phyloP scores from a whole-genome alignment of 2,888 invertebrate species.

The Acleris literana region DNA sequence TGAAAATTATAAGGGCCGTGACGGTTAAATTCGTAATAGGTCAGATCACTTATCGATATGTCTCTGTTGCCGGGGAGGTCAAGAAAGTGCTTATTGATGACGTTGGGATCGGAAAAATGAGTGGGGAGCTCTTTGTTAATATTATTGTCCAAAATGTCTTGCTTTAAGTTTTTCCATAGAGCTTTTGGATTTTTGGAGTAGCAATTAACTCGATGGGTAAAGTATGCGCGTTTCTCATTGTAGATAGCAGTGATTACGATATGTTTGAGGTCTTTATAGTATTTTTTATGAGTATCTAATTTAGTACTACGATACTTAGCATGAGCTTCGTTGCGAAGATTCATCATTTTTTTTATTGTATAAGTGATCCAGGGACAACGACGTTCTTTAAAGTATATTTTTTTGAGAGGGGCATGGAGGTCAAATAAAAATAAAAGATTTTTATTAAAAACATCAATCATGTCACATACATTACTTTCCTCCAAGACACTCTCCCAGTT shows the following conservation, averaged over 20 bases:
- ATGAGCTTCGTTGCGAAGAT: neutral
- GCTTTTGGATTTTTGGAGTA: neutral
- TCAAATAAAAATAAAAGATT: neutral
- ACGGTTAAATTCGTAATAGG: too few relatives aligned
- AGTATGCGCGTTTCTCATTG: slow-evolving; percentile 3
- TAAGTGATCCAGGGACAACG: neutral
- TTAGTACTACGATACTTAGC: neutral
- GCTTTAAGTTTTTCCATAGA: slow-evolving; percentile 4
- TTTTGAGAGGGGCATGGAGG: neutral
- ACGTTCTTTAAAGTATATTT: neutral
- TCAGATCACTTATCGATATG: neutral
- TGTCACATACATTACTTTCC: neutral
- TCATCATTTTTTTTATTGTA: neutral
- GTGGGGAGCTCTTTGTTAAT: neutral
- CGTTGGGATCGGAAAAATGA: neutral
- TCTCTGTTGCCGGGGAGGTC: neutral
- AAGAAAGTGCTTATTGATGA: slow-evolving; percentile 1
- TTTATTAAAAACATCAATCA: neutral
- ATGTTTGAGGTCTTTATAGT: neutral
- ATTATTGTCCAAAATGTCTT: neutral
- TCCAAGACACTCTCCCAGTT: neutral
- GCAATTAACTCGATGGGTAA: neutral
- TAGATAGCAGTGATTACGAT: neutral
- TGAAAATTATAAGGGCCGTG: too few relatives aligned
- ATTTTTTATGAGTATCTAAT: neutral